phyloP scores from a whole-genome alignment of 1,140 invertebrate genomes.

The Brachionus paranguensis region DNA sequence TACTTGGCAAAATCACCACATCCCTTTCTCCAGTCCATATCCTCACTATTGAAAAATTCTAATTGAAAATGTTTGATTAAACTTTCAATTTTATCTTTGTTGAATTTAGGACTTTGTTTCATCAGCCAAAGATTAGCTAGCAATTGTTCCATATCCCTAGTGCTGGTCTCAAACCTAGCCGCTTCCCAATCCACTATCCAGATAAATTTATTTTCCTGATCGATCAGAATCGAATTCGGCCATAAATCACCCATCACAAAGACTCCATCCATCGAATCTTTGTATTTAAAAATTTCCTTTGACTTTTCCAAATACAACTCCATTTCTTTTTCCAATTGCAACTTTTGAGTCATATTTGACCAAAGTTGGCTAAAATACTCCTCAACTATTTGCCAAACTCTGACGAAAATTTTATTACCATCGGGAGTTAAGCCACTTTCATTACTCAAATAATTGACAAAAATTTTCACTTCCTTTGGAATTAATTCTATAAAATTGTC shows the following conservation, averaged over 20 bases:
- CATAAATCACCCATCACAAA: slow-evolving; percentile 35
- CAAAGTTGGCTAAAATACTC: background rate
- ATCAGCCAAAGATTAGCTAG: slow-evolving; percentile 28
- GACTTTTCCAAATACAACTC: background rate
- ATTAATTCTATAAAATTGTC: background rate
- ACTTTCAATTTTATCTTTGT: background rate
- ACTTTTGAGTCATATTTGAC: background rate
- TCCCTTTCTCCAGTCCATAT: slow-evolving; percentile 1
- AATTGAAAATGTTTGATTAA: slow-evolving; percentile 1
- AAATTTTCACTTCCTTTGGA: background rate
- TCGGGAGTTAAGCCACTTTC: background rate
- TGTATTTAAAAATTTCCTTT: background rate
- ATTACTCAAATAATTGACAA: background rate
- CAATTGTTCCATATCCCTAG: slow-evolving; percentile 19
- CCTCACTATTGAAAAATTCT: background rate
- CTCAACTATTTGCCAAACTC: background rate
- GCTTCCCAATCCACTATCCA: slow-evolving; percentile 35
- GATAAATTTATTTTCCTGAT: slow-evolving; percentile 17
- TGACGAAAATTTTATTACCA: background rate
- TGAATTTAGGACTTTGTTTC: slow-evolving; percentile 28
- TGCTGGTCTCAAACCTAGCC: background rate
- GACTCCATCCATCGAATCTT: background rate
- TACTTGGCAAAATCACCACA: background rate
- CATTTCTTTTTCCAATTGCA: slow-evolving; percentile 27
- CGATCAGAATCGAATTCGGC: slow-evolving; percentile 32